Conservation (phyloP, 2,797 vertebrate species). For the Gallirallus australis region DNA sequence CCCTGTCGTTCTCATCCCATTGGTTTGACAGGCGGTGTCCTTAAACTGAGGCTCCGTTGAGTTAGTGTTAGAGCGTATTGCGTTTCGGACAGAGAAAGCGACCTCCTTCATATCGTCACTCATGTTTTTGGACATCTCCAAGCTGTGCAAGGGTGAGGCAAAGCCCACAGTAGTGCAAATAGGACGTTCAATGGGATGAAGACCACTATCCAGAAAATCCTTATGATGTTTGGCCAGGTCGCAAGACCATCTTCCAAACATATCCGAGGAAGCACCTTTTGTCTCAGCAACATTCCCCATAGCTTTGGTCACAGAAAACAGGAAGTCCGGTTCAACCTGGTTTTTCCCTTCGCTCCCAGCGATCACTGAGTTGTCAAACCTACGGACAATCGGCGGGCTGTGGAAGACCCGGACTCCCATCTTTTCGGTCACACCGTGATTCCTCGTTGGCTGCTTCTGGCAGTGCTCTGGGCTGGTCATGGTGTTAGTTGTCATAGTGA, state of each 20-base stretch:
- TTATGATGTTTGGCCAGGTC: slow-evolving; percentile 79
- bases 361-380: slow-evolving; percentile 74
- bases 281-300: slow-evolving; percentile 74
- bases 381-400: slow-evolving; percentile 84
- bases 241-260: slow-evolving; percentile 89
- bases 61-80: slow-evolving; percentile 85
- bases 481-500: slow-evolving; percentile 95
- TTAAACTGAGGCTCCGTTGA: slow-evolving; percentile 79
- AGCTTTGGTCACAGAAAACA: slow-evolving; percentile 77
- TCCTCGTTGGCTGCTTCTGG: slow-evolving; percentile 85
- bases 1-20: slow-evolving; percentile 87
- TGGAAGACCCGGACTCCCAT: slow-evolving; percentile 87
- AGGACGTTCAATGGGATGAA: slow-evolving; percentile 82
- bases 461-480: slow-evolving; percentile 92
- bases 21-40: slow-evolving; percentile 94
- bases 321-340: slow-evolving; percentile 69
- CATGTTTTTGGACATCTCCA: slow-evolving; percentile 93
- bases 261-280: slow-evolving; percentile 81
- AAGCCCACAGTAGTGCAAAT: slow-evolving; percentile 89
- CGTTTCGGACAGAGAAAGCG: slow-evolving; percentile 91
- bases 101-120: slow-evolving; percentile 99
- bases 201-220: slow-evolving; percentile 84
- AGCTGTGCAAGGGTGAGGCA: slow-evolving; percentile 84
- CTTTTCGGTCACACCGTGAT: slow-evolving; percentile 81
- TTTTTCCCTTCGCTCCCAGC: slow-evolving; percentile 66